Evolutionary conservation across 2,113 vertebrate genomes (phyloP), one percentile per base, ranked within the genome.

Genomic region (Vulpes lagopus): DNA sequence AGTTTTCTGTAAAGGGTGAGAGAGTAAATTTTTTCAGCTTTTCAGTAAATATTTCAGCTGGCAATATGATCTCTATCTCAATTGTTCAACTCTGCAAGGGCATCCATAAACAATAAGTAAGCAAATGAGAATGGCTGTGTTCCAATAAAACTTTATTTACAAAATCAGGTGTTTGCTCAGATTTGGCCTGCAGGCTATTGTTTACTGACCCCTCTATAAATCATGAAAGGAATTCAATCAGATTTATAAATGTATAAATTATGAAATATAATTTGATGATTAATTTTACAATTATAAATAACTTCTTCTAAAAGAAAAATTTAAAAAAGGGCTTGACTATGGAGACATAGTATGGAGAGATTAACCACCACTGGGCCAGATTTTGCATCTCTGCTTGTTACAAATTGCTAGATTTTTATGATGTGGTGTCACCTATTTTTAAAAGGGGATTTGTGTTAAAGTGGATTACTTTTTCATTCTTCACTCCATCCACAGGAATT

Each of bases 81-180:
- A 22, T 20, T 69, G 22, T 15, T 59, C n/a, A 78, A 15, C 14
- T 71, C 25, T 90, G 73, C 22, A 27, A 83, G 49, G 78, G 25
- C 14, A 93, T 27, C 30, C 59, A 57, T 9, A 82, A 11, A 65
- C 25, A 90, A 32, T 32, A 82, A n/a, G 25, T 60, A 5, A 89
- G 53, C 22, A 38, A 71, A 27, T 57, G 22, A 95, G 55, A 80
- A 1, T 32, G 38, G 9, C 1, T 92, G 25, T 88, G 60, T 64
- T 55, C 51, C 57, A 95, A n/a, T 80, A 80, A 92, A 94, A 65
- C 67, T 80, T 89, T 55, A 80, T 55, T 94, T 64, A 92, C 27
- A 69, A 79, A 86, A 67, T 89, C 64, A 81, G 8, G 22, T n/a
- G 25, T 19, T 25, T 4, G 10, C 19, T 2, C 35, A 59, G 20